phyloP scores from a whole-genome alignment of 1,140 invertebrate genomes.

The Drosophila ficusphila region DNA sequence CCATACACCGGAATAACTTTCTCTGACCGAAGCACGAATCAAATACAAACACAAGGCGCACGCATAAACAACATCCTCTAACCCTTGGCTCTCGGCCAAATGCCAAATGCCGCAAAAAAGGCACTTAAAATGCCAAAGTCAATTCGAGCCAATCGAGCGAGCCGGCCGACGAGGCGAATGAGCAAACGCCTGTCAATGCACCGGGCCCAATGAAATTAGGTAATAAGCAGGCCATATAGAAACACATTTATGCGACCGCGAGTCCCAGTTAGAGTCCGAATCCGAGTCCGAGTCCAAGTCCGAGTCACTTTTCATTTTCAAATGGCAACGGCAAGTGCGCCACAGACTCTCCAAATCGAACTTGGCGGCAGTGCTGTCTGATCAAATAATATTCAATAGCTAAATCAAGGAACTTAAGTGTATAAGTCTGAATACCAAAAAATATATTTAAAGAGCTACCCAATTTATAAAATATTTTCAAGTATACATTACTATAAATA shows the following conservation, averaged over 20 bases:
- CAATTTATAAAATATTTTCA: no score
- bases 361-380: slow-evolving; percentile 24
- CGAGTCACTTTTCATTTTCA: slow-evolving; percentile 79
- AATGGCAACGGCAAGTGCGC: slow-evolving; percentile 79
- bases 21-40: slow-evolving; percentile 21
- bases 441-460: no score
- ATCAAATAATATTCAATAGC: neutral
- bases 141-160: slow-evolving; percentile 43
- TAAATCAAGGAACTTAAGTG: no score
- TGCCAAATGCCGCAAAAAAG: slow-evolving; percentile 51
- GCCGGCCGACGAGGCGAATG: slow-evolving; percentile 19
- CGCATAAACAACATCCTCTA: slow-evolving; percentile 46
- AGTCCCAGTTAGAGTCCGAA: slow-evolving; percentile 14
- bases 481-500: no score
- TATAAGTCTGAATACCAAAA: no score
- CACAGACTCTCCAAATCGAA: slow-evolving; percentile 34
- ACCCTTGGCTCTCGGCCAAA: slow-evolving; percentile 53
- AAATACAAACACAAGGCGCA: slow-evolving; percentile 16
- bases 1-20: slow-evolving; percentile 27
- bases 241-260: slow-evolving; percentile 35
- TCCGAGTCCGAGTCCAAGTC: slow-evolving; percentile 38
- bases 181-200: slow-evolving; percentile 46
- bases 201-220: slow-evolving; percentile 72
- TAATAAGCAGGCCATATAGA: slow-evolving; percentile 75
- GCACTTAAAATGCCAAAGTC: slow-evolving; percentile 74